phyloP scores from a whole-genome alignment of 2,797 vertebrate genomes.

The Semaprochilodus insignis region DNA sequence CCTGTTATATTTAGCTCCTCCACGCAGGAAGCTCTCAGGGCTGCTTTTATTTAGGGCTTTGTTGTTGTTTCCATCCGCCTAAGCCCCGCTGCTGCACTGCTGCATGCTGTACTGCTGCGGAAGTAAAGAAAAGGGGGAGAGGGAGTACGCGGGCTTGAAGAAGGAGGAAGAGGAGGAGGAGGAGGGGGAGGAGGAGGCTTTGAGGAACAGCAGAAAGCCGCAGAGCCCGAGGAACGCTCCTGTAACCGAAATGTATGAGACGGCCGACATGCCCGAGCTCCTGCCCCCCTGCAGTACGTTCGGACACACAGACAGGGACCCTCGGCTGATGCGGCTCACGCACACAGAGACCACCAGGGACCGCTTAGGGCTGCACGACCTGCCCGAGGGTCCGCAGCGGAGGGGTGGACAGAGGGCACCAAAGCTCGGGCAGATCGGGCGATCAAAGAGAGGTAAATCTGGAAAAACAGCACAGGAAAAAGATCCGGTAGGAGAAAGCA shows the following conservation, averaged over 20 bases:
- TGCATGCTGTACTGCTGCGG: constrained; percentile 67
- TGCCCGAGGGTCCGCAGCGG: constrained; percentile 52
- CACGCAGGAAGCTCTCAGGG: background rate
- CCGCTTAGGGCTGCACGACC: background rate
- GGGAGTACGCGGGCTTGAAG: constrained; percentile 19
- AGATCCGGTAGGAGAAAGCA: no score
- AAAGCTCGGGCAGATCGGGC: constrained; percentile 63
- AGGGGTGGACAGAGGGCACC: constrained; percentile 61
- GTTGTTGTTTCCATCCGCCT: background rate
- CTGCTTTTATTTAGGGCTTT: background rate
- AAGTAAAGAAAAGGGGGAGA: constrained; percentile 52
- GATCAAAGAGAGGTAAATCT: constrained; percentile 61
- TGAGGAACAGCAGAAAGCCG: constrained; percentile 28
- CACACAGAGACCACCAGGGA: constrained; percentile 30
- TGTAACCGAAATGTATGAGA: constrained; percentile 47
- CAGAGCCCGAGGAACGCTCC: constrained; percentile 36
- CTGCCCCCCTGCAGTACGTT: constrained; percentile 44
- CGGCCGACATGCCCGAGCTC: constrained; percentile 55
- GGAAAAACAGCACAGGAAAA: background rate
- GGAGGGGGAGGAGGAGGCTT: constrained; percentile 26
- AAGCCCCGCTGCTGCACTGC: constrained; percentile 23
- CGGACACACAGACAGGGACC: constrained; percentile 34
- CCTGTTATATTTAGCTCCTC: background rate
- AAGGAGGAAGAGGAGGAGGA: constrained; percentile 25
- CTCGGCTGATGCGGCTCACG: constrained; percentile 25